phyloP scores from a whole-genome alignment of 2,888 invertebrate species.

The Megamerina dolium region DNA sequence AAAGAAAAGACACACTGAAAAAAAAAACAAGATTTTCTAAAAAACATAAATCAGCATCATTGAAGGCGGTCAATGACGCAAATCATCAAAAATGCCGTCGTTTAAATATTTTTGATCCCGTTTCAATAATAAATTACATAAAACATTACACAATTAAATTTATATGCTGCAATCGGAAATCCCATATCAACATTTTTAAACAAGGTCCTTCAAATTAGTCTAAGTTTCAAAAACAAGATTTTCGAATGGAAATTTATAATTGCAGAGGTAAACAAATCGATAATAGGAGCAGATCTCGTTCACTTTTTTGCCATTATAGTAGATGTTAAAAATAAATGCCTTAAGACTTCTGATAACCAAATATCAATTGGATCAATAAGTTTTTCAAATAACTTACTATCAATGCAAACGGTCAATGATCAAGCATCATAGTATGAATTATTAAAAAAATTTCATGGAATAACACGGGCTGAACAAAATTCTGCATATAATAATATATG shows the following conservation, averaged over 20 bases:
- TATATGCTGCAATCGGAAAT: not conserved
- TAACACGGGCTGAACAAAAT: not conserved
- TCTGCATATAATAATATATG: not conserved
- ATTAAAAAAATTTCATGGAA: not conserved
- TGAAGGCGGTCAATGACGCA: not conserved
- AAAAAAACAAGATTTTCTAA: not conserved
- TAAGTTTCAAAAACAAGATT: not conserved
- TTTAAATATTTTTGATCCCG: constrained; percentile 1
- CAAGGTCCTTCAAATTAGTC: not conserved
- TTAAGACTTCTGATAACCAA: constrained; percentile 1
- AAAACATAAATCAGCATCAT: not conserved
- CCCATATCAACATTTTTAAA: not conserved
- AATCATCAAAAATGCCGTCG: not conserved
- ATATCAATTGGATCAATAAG: constrained; percentile 1
- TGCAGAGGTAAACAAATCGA: not conserved
- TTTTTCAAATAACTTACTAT: not conserved
- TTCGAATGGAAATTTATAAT: constrained; percentile 1
- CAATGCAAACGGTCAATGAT: not conserved
- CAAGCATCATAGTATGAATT: not conserved
- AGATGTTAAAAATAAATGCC: not conserved
- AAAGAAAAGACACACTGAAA: no score
- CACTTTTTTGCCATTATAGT: not conserved
- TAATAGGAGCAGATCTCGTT: not conserved
- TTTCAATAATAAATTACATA: no score
- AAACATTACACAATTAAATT: not conserved